Conservation (phyloP, 2,797 vertebrate species). For the Phalloptychus januarius region DNA sequence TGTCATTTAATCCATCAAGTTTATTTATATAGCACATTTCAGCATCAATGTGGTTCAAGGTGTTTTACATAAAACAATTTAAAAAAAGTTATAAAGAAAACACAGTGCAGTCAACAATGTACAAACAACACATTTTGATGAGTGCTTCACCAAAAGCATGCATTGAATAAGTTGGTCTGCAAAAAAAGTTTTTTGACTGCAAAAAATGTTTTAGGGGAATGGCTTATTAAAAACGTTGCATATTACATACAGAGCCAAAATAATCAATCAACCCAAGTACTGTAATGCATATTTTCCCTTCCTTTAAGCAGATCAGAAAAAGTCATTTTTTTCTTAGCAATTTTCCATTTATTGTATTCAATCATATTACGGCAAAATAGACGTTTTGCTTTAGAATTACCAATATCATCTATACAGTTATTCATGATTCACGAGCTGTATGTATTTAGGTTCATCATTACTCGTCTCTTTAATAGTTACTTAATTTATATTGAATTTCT, state of each 20-base stretch:
- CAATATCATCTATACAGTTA: background rate
- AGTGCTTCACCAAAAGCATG: too few species aligned
- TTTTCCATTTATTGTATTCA: background rate
- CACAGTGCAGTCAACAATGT: too few species aligned
- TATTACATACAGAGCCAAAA: background rate
- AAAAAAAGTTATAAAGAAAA: too few species aligned
- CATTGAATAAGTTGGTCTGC: too few species aligned
- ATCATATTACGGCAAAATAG: background rate
- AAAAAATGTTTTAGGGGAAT: background rate
- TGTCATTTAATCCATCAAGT: too few species aligned
- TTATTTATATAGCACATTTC: too few species aligned
- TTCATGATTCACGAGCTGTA: background rate
- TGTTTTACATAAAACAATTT: too few species aligned
- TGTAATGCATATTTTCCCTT: background rate
- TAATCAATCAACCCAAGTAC: background rate
- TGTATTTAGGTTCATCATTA: background rate
- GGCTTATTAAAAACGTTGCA: background rate
- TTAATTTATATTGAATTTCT: background rate
- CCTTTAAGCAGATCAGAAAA: background rate
- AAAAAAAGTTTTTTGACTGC: too few species aligned
- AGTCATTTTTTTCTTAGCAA: background rate
- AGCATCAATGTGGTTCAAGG: too few species aligned
- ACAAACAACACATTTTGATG: too few species aligned
- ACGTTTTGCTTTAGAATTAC: background rate
- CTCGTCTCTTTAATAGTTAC: background rate